phyloP scores from a whole-genome alignment of 2,888 invertebrate genomes.

The Agriopis leucophaearia region DNA sequence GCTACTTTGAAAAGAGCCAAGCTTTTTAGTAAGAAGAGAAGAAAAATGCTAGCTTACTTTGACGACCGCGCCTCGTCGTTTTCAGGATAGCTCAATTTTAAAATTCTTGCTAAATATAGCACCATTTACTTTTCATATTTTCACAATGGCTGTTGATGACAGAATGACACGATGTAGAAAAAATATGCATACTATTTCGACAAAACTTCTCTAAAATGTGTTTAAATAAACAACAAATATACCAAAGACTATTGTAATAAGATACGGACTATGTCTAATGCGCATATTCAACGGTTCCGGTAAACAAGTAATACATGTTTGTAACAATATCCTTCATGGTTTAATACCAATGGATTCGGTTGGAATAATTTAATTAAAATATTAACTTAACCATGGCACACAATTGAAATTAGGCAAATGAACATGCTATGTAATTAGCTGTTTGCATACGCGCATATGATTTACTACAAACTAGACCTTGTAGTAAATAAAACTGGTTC shows the following conservation, averaged over 20 bases:
- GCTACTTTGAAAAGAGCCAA: not conserved
- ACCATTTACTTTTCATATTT: not conserved
- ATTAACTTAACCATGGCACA: slow-evolving; percentile 39
- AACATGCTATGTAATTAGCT: slow-evolving; percentile 19
- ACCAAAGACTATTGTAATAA: slow-evolving; percentile 14
- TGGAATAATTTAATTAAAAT: slow-evolving; percentile 36
- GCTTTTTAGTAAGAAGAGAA: not conserved
- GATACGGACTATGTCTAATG: slow-evolving; percentile 25
- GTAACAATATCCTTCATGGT: slow-evolving; percentile 37
- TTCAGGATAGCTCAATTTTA: not conserved
- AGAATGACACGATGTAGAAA: not conserved
- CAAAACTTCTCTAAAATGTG: not conserved
- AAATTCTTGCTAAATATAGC: not conserved
- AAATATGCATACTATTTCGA: slow-evolving; percentile 3
- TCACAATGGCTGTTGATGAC: not conserved
- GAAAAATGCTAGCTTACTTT: not conserved
- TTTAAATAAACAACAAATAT: slow-evolving; percentile 9
- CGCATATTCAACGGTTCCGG: slow-evolving; percentile 27
- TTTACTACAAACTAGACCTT: slow-evolving; percentile 35
- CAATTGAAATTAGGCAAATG: slow-evolving; percentile 38
- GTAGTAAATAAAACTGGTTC: slow-evolving; percentile 11
- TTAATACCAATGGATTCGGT: slow-evolving; percentile 31
- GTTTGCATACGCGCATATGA: slow-evolving; percentile 26
- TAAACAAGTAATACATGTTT: slow-evolving; percentile 26
- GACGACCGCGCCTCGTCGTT: not conserved